Conservation (phyloP, 2,888 invertebrate species). For the Exephanes ischioxanthus region DNA sequence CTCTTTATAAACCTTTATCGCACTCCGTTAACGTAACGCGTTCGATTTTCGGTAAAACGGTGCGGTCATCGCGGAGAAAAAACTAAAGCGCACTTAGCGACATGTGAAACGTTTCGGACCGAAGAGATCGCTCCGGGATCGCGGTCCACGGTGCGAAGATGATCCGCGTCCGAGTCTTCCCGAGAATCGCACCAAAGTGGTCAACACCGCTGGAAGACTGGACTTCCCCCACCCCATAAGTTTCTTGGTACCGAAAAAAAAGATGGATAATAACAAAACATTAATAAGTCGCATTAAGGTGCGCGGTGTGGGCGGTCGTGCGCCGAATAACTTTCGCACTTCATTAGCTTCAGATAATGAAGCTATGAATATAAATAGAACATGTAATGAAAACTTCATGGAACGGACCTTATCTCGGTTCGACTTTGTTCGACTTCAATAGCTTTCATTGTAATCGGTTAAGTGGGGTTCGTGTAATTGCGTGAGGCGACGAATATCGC, state of each 20-base stretch:
- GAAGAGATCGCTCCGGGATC: conserved; percentile 19
- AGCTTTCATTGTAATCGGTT: neutral
- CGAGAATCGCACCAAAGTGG: conserved; percentile 52
- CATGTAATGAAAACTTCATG: neutral
- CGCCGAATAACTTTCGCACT: neutral
- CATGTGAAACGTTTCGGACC: neutral
- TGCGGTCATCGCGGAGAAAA: too few relatives aligned
- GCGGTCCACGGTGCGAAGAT: conserved; percentile 42
- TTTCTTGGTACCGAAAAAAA: neutral
- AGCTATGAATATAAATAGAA: neutral
- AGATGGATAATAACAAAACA: neutral
- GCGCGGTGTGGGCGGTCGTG: neutral
- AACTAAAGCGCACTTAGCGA: neutral
- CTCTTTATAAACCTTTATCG: too few relatives aligned
- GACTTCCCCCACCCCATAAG: conserved; percentile 45
- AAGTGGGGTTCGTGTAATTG: neutral
- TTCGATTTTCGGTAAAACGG: too few relatives aligned
- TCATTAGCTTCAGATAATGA: neutral
- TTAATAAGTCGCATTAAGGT: neutral
- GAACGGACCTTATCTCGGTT: neutral
- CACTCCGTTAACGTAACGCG: too few relatives aligned
- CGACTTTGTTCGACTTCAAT: neutral
- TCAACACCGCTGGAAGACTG: conserved; percentile 31
- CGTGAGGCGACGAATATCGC: neutral
- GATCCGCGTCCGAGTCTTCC: conserved; percentile 48